Evolutionary conservation across 2,888 invertebrate genomes (phyloP), one percentile per base, ranked within the genome.

Genomic region (Invenusta paracnida): DNA sequence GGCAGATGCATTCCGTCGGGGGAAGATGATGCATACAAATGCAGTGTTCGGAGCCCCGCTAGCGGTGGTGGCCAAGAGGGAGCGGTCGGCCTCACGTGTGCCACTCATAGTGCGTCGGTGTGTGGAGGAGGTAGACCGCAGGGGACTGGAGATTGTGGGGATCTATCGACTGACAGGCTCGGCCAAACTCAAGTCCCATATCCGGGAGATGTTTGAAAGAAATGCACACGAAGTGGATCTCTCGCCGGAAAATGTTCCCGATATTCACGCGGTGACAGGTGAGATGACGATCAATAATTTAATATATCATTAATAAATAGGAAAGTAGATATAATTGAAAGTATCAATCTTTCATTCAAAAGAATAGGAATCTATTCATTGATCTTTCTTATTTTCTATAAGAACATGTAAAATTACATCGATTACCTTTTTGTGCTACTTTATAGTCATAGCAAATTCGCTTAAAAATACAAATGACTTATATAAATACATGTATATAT

Each of bases 181-280:
- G 0, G 96, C 97, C 27, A 96, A 96, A 88, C 96, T 98, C 92
- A 99, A 99, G 92, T 94, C 96, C 87, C 95, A 97, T 90, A 93
- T 99, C 11, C 93, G 97, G 86, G 96, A 96, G 90, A 95, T 96
- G 11, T 96, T 97, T 90, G 96, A 97, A 91, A 93, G 95, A 82
- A 87, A 87, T 87, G 30, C 67, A n/a, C 17, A 31, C 29, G 81
- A 31, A 11, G 97, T 97, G 66, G 98, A 98, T 92, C 93, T 99
- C 88, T 95, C 96, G 81, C 95, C 97, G 0, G 98, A 98, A 91
- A 96, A 96, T 90, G 98, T 99, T 88, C 98, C 99, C 81, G 99
- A 99, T 91, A 97, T 98, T 90, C 99, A 99, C 92, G 98, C 99
- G 88, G 96, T 99, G 89, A 98, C 98, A 88, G 94, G 94, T 93